These are phyloP conservation scores for Chironomus tepperi DNA, from an alignment of 1,140 invertebrate species.

Conservation along the genomic window DNA sequence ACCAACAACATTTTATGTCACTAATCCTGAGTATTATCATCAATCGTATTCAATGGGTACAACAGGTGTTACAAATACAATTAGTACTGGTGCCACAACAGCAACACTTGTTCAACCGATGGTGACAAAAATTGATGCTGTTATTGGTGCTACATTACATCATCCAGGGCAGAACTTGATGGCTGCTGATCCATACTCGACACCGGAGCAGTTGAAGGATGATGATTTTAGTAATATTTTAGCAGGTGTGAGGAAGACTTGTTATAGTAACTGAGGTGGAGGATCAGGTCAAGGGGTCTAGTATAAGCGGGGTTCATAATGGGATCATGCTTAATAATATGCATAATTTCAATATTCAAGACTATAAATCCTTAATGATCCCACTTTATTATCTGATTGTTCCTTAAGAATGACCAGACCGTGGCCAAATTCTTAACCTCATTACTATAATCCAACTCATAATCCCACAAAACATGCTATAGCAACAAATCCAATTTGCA, in stretches of 20 bases:
- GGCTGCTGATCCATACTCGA: slow-evolving; percentile 33
- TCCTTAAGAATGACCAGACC: no score
- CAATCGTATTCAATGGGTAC: slow-evolving; percentile 7
- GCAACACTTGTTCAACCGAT: slow-evolving; percentile 39
- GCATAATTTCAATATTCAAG: no score
- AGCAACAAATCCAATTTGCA: no score
- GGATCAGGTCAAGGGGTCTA: no score
- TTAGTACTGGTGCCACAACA: neutral
- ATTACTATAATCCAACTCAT: no score
- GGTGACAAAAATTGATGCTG: slow-evolving; percentile 28
- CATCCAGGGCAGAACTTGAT: slow-evolving; percentile 25
- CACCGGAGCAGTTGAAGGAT: slow-evolving; percentile 52
- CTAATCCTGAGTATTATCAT: slow-evolving; percentile 17
- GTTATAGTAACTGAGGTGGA: slow-evolving; percentile 63
- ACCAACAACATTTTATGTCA: neutral
- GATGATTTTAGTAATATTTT: slow-evolving; percentile 80
- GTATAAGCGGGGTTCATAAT: no score
- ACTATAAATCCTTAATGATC: no score
- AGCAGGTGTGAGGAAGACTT: slow-evolving; percentile 74
- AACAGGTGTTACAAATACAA: neutral
- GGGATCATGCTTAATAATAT: no score
- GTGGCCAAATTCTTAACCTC: no score
- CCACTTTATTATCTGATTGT: no score
- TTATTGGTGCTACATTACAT: slow-evolving; percentile 26
- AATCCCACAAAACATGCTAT: no score